Conservation (phyloP, 2,797 vertebrate species). For the Phalanger gymnotis region DNA sequence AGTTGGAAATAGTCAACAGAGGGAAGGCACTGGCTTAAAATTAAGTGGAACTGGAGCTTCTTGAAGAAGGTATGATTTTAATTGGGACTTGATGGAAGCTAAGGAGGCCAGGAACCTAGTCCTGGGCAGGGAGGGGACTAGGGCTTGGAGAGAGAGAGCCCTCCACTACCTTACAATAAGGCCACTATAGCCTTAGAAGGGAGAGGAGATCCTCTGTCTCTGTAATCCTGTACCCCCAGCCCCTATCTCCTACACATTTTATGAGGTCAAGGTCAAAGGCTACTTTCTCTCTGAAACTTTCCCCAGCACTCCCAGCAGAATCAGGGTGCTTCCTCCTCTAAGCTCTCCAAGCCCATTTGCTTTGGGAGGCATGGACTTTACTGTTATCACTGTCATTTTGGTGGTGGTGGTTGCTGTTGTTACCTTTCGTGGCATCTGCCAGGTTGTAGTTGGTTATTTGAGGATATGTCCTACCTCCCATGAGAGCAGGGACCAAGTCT, state of each 20-base stretch:
- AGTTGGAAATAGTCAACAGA: not conserved
- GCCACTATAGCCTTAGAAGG: not conserved
- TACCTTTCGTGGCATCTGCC: not conserved
- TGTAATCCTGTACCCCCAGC: not conserved
- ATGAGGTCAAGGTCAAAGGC: not conserved
- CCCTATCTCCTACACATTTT: not conserved
- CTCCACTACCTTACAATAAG: not conserved
- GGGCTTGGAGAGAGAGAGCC: not conserved
- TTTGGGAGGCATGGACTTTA: not conserved
- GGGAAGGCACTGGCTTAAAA: not conserved
- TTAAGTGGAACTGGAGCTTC: not conserved
- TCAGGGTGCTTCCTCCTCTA: not conserved
- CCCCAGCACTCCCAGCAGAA: not conserved
- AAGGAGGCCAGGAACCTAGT: not conserved
- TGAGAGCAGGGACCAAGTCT: not conserved
- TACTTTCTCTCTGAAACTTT: not conserved
- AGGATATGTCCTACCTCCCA: not conserved
- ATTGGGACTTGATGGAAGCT: not conserved
- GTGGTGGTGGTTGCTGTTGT: not conserved
- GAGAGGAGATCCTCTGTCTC: not conserved
- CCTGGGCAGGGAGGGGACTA: not conserved
- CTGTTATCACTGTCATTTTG: not conserved
- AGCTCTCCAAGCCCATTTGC: not conserved
- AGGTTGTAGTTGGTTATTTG: not conserved
- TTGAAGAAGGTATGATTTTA: not conserved